Evolutionary conservation across 2,113 vertebrate species (phyloP), one percentile per base, ranked within the genome.

Genomic region (Psilopogon haemacephalus): DNA sequence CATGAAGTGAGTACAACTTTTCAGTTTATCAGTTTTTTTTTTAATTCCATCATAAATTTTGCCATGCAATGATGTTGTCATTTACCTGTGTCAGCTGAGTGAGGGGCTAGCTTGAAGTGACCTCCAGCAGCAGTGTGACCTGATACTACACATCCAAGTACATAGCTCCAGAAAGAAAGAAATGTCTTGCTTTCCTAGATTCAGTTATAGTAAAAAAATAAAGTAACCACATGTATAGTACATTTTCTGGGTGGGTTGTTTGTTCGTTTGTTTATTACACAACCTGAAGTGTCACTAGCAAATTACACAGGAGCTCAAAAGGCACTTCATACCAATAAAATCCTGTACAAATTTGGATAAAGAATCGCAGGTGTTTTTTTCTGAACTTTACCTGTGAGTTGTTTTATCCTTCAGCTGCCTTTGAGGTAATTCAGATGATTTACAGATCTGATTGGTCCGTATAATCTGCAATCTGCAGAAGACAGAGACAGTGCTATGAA

Each of bases 11-110:
- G 15, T 56, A 46, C 32, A 76, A 24, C 21, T 71, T 82, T 88
- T 58, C 74, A 86, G 20, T 21, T 79, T 67, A 11, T 67, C 56
- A 93, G 38, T 14, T n/a, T 82, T 44, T 48, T 88, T 91, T 38
- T 82, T 64, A 94, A 81, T 88, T 59, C 28, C n/a, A 52, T 40
- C 23, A 83, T 69, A 71, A 56, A 38, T 84, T 72, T 73, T 19
- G 38, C 90, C 62, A 72, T 52, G 73, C 56, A 67, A 52, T 12
- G 23, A 42, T 52, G 40, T 23, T 68, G 11, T 44, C 6, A 54
- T 77, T 86, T 88, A 12, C 14, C 24, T 40, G 8, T 6, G 5
- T 16, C 48, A 90, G 27, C n/a, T 48, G 32, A 83, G 18, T 28
- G n/a, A 67, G 38, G 17, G 18, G 18, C 10, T 74, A 56, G 20